These are phyloP conservation scores for Eupristina koningsbergeri DNA, from an alignment of 1,140 invertebrate genomes.

Conservation along the genomic window DNA sequence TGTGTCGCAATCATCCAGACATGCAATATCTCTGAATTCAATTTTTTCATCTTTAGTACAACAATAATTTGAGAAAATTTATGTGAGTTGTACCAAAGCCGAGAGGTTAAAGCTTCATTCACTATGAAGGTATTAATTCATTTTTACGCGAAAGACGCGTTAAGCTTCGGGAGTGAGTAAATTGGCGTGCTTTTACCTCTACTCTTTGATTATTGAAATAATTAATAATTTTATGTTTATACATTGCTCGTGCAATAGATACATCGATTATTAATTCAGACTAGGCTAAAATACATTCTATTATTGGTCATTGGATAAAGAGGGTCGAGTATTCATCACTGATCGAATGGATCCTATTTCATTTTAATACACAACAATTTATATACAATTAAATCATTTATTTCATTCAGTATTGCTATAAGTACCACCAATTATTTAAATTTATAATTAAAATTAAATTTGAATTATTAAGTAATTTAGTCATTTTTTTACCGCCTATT, in stretches of 20 bases:
- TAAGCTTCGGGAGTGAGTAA: neutral
- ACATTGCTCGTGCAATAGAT: no score
- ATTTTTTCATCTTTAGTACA: neutral
- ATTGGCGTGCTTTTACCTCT: no score
- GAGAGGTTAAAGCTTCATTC: neutral
- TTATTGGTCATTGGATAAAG: neutral
- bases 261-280: no score
- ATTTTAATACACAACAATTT: no score
- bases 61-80: neutral
- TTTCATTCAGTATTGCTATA: no score
- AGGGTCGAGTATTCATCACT: neutral
- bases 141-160: neutral
- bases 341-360: neutral
- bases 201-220: no score
- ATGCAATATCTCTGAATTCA: slow-evolving; percentile 51
- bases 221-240: no score
- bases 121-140: neutral
- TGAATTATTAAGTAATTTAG: no score
- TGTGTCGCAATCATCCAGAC: slow-evolving; percentile 36
- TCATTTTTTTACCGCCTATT: no score
- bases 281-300: neutral
- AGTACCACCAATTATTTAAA: no score
- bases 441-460: no score
- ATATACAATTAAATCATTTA: no score
- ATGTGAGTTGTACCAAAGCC: neutral